Base-by-base conservation (phyloP, 2,888 invertebrate species). In the Euclidia mi region DNA sequence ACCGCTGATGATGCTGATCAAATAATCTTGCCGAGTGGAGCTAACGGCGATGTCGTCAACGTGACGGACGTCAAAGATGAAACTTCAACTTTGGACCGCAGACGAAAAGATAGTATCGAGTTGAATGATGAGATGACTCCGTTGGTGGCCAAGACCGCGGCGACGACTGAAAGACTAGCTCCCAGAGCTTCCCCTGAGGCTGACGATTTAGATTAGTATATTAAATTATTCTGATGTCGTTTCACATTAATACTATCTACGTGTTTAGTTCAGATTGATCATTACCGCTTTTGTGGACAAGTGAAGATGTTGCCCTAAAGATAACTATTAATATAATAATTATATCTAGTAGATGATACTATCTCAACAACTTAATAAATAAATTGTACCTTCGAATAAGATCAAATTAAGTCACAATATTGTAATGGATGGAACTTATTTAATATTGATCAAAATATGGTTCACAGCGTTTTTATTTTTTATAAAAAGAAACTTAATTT, bases 121-220 rank as follows among this genome's bases (percentile, higher is more conserved):
- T 15, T 65, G 14, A 74, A 75, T 34, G 79, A 81, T 44, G 81
- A 80, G 34, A 82, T 79, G 41, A 85, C 86, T 14, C 80, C 87
- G 25, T 57, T 83, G 35, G 53, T 71, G 14, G 25, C 67, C 18
- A 60, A 47, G 48, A 62, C 48, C 18, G 74, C 65, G 4, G 68
- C 59, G 17, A 51, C 48, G 42, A 57, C 70, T 12, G 74, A 70
- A 9, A 73, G 78, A 60, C 61, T 75, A 58, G 85, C 88, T 60
- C 85, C 87, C 14, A 84, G 87, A 81, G 86, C 87, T 53, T 84
- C 85, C 43, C 87, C 89, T 10, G 92, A 91, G 81, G 80, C 84
- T 74, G 91, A 91, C 71, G 89, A 92, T 49, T 75, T 91, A 88
- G 89, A 92, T 70, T 93, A 89, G 67, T 74, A 57, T 51, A 73